phyloP scores from a whole-genome alignment of 2,888 invertebrate genomes.

The Gymnocheta viridis region DNA sequence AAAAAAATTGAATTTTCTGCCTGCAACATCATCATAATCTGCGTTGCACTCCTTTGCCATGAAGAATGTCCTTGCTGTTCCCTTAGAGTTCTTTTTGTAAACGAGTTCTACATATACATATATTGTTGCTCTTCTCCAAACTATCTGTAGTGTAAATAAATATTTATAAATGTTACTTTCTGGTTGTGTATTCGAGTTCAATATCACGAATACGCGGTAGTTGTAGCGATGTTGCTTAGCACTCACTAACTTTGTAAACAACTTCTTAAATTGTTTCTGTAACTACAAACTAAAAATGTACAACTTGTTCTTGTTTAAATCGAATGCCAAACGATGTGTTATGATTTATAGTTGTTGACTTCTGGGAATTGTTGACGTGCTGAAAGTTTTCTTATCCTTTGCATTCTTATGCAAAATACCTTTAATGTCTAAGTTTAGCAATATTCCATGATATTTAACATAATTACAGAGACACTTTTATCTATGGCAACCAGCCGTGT shows the following conservation, averaged over 20 bases:
- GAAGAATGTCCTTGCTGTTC: no score
- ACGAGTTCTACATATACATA: no score
- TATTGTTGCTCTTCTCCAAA: neutral
- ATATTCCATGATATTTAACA: slow-evolving; percentile 26
- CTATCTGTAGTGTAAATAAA: neutral
- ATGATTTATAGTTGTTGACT: slow-evolving; percentile 43
- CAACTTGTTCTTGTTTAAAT: slow-evolving; percentile 34
- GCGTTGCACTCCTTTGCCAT: no score
- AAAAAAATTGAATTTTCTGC: no score
- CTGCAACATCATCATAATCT: no score
- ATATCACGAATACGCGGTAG: slow-evolving; percentile 12
- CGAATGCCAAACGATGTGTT: slow-evolving; percentile 22
- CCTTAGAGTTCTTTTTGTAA: no score
- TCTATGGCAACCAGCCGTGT: neutral
- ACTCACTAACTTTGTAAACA: slow-evolving; percentile 57
- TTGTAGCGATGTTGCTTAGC: slow-evolving; percentile 66
- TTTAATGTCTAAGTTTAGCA: slow-evolving; percentile 15
- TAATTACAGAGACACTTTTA: neutral
- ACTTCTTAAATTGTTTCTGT: slow-evolving; percentile 32
- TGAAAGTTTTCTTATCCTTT: neutral
- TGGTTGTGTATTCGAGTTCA: slow-evolving; percentile 28
- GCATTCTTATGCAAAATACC: neutral
- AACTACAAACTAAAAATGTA: slow-evolving; percentile 29
- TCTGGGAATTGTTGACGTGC: slow-evolving; percentile 12
- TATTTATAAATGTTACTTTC: neutral